Conservation (phyloP, 1,140 invertebrate species). For the Zaprionus davidi region DNA sequence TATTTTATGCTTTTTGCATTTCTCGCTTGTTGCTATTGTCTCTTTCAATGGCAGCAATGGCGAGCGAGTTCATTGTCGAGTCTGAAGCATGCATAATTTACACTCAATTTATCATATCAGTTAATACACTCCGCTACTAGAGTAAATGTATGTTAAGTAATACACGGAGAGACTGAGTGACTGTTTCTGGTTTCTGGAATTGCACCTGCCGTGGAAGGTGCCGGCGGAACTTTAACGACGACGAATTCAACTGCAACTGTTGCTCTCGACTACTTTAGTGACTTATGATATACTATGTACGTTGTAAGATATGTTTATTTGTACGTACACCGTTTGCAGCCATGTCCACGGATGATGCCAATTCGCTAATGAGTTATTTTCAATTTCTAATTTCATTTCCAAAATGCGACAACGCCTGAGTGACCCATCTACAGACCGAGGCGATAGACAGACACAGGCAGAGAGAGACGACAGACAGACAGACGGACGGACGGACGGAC, state of each 20-base stretch:
- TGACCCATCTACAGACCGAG: constrained; percentile 54
- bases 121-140: not conserved
- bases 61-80: constrained; percentile 45
- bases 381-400: constrained; percentile 84
- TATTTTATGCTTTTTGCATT: constrained; percentile 13
- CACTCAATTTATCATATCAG: constrained; percentile 3
- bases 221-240: constrained; percentile 21
- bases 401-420: constrained; percentile 52
- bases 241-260: not conserved
- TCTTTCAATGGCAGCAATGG: constrained; percentile 56
- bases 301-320: too few species aligned
- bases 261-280: constrained; percentile 2
- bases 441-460: constrained; percentile 33
- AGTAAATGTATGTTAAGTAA: constrained; percentile 34
- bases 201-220: constrained; percentile 12
- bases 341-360: constrained; percentile 84
- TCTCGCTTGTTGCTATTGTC: constrained; percentile 30
- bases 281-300: constrained; percentile 3
- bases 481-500: constrained; percentile 26
- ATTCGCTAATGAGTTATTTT: constrained; percentile 78
- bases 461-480: constrained; percentile 13
- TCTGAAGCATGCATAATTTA: constrained; percentile 69
- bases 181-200: not conserved
- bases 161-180: constrained; percentile 34
- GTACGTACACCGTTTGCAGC: constrained; percentile 80